phyloP scores from a whole-genome alignment of 1,140 invertebrate genomes.

The Drosophila pallidifrons region DNA sequence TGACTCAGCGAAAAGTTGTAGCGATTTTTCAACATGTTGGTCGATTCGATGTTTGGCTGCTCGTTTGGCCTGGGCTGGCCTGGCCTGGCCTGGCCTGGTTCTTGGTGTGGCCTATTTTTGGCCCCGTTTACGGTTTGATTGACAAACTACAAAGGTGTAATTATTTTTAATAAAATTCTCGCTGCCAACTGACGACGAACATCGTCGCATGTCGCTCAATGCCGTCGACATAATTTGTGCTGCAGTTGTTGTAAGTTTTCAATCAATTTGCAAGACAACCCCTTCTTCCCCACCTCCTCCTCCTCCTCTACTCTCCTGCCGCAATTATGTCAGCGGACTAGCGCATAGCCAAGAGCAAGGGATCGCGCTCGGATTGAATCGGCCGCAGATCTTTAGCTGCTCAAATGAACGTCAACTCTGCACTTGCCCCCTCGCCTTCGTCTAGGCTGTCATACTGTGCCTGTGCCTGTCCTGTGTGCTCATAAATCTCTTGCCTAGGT shows the following conservation, averaged over 20 bases:
- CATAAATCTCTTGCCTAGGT: slow-evolving; percentile 72
- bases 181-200: slow-evolving; percentile 32
- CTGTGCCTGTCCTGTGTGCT: neutral
- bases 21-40: slow-evolving; percentile 51
- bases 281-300: neutral
- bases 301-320: slow-evolving; percentile 3
- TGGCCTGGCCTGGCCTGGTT: slow-evolving; percentile 8
- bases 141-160: slow-evolving; percentile 83
- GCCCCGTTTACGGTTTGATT: slow-evolving; percentile 67
- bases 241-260: slow-evolving; percentile 68
- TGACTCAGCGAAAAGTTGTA: slow-evolving; percentile 52
- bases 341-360: slow-evolving; percentile 49
- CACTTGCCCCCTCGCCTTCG: neutral
- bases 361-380: slow-evolving; percentile 13
- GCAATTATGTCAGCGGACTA: slow-evolving; percentile 76
- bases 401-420: slow-evolving; percentile 62
- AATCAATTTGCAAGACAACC: slow-evolving; percentile 69
- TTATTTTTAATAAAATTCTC: slow-evolving; percentile 80
- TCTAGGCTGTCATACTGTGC: neutral
- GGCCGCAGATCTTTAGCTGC: slow-evolving; percentile 3
- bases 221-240: slow-evolving; percentile 48
- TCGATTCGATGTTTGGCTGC: slow-evolving; percentile 12
- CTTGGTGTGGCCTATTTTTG: slow-evolving; percentile 49
- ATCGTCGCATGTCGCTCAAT: slow-evolving; percentile 36
- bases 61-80: slow-evolving; percentile 16